Evolutionary conservation across 2,888 invertebrate species (phyloP), one percentile per base, ranked within the genome.

Genomic region (Aporophyla nigra): DNA sequence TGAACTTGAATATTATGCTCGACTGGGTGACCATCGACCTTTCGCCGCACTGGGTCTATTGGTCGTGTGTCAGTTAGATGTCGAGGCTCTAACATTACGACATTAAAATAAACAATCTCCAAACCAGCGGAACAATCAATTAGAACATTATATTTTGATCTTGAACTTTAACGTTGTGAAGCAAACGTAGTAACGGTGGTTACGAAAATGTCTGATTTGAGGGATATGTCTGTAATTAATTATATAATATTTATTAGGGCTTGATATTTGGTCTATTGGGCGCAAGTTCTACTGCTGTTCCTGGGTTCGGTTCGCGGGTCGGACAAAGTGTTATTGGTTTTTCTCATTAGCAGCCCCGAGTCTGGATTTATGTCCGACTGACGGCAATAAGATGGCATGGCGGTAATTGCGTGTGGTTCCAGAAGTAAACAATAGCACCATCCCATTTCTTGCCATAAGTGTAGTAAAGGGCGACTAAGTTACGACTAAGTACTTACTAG

Each of bases 141-240:
- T 86, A 82, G 76, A 80, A 78, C 78, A 71, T 77, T 61, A 73
- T 74, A 54, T 51, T 65, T 80, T 83, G 83, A 56, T 82, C 87
- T 84, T 83, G 83, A 84, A 86, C 84, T 87, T 87, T 86, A 71
- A 59, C 16, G 24, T 65, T 88, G 33, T 33, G 79, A 78, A 80
- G 86, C 76, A 80, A 80, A 40, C 70, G 54, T 0, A 69, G 33
- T 46, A 43, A n/a, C 14, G 27, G 27, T 70, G 53, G 24, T 76
- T 78, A 72, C 65, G 67, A 74, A 76, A 80, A 59, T 66, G 10
- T 59, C 49, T 51, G 54, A 56, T 56, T 76, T 49, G 12, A 58
- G 19, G 53, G 21, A 24, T 54, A 53, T 59, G 33, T 69, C 19
- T 19, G 10, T 54, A 56, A 59, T 49, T 54, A 56, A 59, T 49